Conservation (phyloP, 2,888 invertebrate genomes). For the Bimastos eiseni region DNA sequence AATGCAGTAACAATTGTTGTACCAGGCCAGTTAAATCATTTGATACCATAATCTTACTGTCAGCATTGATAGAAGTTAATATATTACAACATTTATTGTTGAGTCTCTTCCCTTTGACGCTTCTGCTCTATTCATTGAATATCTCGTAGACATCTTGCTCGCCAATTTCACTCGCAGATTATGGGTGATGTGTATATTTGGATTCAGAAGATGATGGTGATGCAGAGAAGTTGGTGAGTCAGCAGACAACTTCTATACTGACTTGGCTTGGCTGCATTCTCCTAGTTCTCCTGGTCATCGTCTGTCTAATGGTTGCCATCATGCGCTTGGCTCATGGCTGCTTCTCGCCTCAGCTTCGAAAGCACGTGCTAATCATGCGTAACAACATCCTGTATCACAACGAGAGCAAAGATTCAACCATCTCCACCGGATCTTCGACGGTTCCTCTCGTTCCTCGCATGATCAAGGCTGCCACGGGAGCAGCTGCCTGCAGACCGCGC, state of each 20-base stretch:
- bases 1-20: no score
- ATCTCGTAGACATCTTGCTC: neutral
- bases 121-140: neutral
- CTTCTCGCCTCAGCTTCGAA: constrained; percentile 6
- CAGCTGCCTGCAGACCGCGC: neutral
- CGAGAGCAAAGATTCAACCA: neutral
- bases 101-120: no score
- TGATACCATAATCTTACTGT: no score
- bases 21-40: no score
- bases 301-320: neutral
- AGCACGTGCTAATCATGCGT: constrained; percentile 18
- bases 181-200: neutral
- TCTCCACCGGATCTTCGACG: constrained; percentile 38
- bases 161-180: neutral
- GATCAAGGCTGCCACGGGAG: neutral
- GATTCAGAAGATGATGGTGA: neutral
- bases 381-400: constrained; percentile 27
- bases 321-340: neutral
- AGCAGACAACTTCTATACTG: neutral
- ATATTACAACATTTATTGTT: no score
- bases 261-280: constrained; percentile 7
- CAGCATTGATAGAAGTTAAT: no score
- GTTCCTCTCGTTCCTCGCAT: constrained; percentile 71
- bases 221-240: neutral
- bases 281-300: constrained; percentile 8